Base-by-base conservation (phyloP, 2,888 invertebrate genomes). In the Metellina segmentata region DNA sequence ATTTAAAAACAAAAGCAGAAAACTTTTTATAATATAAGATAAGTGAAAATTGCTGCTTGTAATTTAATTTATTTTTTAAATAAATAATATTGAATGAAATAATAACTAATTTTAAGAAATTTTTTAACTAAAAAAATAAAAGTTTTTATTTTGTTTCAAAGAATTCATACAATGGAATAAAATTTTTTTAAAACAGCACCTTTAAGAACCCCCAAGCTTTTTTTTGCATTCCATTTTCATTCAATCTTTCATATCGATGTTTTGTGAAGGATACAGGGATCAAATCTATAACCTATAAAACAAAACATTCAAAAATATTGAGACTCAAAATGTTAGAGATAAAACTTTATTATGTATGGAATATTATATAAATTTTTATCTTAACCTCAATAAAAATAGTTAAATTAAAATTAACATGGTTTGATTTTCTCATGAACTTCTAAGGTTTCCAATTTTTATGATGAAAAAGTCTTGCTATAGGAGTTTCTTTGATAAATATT, bases 151-250 rank as follows among this genome's bases (percentile, higher is more conserved):
- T 74, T 8, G 34, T 19, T 74, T 11, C 6, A 74, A 74, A 9
- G 11, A 34, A 20, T 13, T 74, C 34, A 8, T 16, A 61, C 9
- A 61, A 16, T 51, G 48, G 49, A 75, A n/a, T 52, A 19, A 20
- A 52, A 9, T 19, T 20, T 19, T n/a, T 11, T 78, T 20, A 78
- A 78, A 19, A 51, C 9, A 19, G 9, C 93, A 95, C 95, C 94
- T 96, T 96, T 13, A 97, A 94, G 94, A 97, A 97, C 0, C 96
- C 97, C 97, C 97, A 97, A 0, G 96, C 96, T 79, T 97, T 95
- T 94, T 96, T 96, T 93, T 96, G 95, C 96, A 96, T 96, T 34
- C 96, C 96, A 89, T 95, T 95, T 75, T 95, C 95, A 52, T 94
- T 94, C 61, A 93, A 81, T 89, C 93, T 90, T 85, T 91, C 85